Percentiles rank a stretch among this genome's conserved stretches.
These are phyloP conservation scores for Ceratotherium simum DNA, from an alignment of 2,113 vertebrate genomes.

Conservation along the genomic window DNA sequence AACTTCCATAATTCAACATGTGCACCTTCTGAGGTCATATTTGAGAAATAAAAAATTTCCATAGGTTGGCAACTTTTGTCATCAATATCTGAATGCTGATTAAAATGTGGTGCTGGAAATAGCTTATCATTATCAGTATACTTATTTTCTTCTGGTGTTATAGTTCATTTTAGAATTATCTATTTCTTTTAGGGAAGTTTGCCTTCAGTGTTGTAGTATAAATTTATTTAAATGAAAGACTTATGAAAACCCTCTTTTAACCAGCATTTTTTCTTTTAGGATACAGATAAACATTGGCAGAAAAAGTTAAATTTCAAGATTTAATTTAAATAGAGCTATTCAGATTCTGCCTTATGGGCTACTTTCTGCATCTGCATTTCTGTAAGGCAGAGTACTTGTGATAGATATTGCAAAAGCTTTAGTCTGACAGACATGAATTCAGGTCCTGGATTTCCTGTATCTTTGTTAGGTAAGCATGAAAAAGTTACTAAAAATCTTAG, in stretches of 20 bases:
- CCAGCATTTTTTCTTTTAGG: not conserved
- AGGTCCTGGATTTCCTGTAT: not conserved
- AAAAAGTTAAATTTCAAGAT: slow-evolving; percentile 3
- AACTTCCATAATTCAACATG: not conserved
- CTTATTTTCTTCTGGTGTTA: not conserved
- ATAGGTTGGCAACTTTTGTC: not conserved
- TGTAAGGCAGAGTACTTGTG: not conserved
- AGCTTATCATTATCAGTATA: not conserved
- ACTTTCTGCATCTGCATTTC: not conserved
- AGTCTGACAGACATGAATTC: not conserved
- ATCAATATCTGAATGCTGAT: not conserved
- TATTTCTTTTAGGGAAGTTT: not conserved
- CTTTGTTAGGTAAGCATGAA: not conserved
- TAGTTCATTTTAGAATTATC: not conserved
- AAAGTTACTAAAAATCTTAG: not conserved
- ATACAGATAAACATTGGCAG: not conserved
- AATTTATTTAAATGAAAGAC: slow-evolving; percentile 16
- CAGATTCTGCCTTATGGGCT: not conserved
- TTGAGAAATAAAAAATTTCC: not conserved
- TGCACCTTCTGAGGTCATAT: not conserved
- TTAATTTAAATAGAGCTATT: not conserved
- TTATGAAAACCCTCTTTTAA: not conserved
- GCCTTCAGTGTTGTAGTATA: not conserved
- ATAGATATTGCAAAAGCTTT: not conserved
- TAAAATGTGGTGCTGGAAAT: not conserved